A percentile compares a stretch with the other conserved stretches of the same genome.
Conservation (phyloP, 2,888 invertebrate genomes). For the Pseudococcus longispinus region DNA sequence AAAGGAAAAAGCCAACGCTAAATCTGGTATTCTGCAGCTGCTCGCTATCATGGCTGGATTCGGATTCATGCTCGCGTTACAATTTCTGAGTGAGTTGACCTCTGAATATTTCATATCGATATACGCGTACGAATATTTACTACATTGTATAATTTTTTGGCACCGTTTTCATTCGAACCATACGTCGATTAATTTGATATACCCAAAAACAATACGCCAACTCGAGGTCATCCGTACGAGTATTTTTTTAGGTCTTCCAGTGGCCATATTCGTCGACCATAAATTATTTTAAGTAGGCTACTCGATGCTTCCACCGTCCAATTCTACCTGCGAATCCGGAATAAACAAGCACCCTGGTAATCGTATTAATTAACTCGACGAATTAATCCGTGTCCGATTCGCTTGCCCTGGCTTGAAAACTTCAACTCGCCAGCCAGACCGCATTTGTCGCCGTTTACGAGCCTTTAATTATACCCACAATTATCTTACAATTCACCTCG, state of each 20-base stretch:
- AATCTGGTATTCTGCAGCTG: slow-evolving; percentile 68
- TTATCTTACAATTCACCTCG: background rate
- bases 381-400: slow-evolving; percentile 16
- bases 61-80: slow-evolving; percentile 67
- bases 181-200: background rate
- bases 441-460: background rate
- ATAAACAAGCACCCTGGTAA: slow-evolving; percentile 4
- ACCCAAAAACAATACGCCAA: background rate
- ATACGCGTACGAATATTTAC: background rate
- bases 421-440: background rate
- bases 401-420: background rate
- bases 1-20: slow-evolving; percentile 70
- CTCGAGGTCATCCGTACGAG: background rate
- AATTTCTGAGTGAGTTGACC: slow-evolving; percentile 60
- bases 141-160: background rate
- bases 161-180: background rate
- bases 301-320: background rate
- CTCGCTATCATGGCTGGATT: slow-evolving; percentile 69
- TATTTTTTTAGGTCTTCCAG: background rate
- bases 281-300: background rate
- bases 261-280: background rate
- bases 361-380: slow-evolving; percentile 14
- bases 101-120: background rate
- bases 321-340: background rate
- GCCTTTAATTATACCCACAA: background rate